phyloP scores from a whole-genome alignment of 2,797 vertebrate species.

The Enteromius argenteus region DNA sequence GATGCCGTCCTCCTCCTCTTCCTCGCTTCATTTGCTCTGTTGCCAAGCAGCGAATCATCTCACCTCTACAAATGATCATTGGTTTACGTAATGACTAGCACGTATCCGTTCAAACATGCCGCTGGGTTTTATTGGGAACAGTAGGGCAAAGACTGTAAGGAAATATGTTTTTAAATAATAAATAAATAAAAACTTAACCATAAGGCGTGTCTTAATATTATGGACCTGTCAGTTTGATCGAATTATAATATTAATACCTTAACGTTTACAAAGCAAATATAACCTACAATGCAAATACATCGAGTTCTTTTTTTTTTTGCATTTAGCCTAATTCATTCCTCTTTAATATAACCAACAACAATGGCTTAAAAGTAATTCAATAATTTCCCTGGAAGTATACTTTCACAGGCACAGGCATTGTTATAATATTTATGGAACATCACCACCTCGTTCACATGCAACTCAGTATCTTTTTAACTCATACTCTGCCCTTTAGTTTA shows the following conservation, averaged over 20 bases:
- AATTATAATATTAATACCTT: background rate
- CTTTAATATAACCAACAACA: background rate
- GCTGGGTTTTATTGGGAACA: background rate
- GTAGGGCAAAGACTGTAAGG: background rate
- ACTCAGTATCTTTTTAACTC: background rate
- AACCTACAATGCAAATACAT: background rate
- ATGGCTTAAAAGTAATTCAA: background rate
- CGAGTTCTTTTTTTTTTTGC: background rate
- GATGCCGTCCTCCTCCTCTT: conserved; percentile 52
- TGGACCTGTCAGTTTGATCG: background rate
- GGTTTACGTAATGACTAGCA: conserved; percentile 28
- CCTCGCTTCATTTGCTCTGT: conserved; percentile 68
- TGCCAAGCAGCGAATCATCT: conserved; percentile 63
- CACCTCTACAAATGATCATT: conserved; percentile 51
- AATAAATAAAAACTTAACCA: background rate
- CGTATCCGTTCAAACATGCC: background rate
- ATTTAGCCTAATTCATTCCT: background rate
- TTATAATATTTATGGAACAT: background rate
- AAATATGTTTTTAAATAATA: background rate
- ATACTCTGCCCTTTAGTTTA: background rate
- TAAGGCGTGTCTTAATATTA: background rate
- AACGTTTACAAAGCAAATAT: background rate
- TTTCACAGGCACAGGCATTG: background rate
- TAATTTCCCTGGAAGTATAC: background rate
- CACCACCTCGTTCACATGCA: background rate